Conservation (phyloP, 1,140 invertebrate species). For the Achatina immaculata region DNA sequence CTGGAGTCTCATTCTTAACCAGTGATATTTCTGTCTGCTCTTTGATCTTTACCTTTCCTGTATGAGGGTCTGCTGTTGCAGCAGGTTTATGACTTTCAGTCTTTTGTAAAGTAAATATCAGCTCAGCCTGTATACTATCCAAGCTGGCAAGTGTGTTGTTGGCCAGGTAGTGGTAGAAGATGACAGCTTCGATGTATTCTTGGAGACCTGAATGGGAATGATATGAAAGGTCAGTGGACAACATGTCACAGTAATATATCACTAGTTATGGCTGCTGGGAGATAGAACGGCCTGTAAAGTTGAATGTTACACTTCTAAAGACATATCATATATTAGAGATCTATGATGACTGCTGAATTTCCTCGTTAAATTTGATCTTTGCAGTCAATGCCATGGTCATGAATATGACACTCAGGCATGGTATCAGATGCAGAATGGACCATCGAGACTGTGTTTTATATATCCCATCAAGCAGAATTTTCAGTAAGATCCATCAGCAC, state of each 20-base stretch:
- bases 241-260: not conserved
- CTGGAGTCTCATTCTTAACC: slow-evolving; percentile 12
- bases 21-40: slow-evolving; percentile 1
- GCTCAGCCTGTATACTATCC: slow-evolving; percentile 72
- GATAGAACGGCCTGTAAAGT: no score
- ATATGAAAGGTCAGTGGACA: slow-evolving; percentile 15
- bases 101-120: slow-evolving; percentile 43
- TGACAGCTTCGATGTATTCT: slow-evolving; percentile 88
- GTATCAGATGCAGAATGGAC: no score
- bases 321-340: no score
- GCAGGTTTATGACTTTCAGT: not conserved
- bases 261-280: no score
- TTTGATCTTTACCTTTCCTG: not conserved
- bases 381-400: no score
- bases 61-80: not conserved
- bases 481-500: no score
- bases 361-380: no score
- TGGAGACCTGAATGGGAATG: slow-evolving; percentile 78
- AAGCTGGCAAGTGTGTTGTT: slow-evolving; percentile 68
- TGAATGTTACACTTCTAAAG: no score
- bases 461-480: no score
- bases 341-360: no score
- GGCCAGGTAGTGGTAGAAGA: slow-evolving; percentile 80
- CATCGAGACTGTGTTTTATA: no score
- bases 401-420: no score